These are phyloP conservation scores for Polyploca ridens DNA, from an alignment of 2,888 invertebrate species.

Conservation along the genomic window DNA sequence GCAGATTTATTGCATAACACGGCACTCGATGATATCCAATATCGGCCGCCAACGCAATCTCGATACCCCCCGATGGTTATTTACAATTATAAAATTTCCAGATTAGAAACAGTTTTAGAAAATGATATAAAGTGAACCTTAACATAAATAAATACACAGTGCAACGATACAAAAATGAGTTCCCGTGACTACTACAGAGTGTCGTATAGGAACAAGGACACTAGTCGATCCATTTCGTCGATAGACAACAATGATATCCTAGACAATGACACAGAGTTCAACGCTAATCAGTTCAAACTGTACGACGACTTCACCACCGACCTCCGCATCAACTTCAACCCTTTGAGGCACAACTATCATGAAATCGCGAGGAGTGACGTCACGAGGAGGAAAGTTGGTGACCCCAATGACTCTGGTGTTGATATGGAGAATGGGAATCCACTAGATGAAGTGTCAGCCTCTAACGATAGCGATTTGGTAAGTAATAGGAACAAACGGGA, in stretches of 20 bases:
- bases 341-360: constrained; percentile 64
- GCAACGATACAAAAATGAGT: constrained; percentile 59
- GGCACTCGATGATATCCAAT: constrained; percentile 63
- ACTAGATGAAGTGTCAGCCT: constrained; percentile 59
- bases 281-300: constrained; percentile 79
- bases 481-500: constrained; percentile 46
- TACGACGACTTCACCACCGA: constrained; percentile 80
- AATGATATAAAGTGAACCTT: constrained; percentile 20
- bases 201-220: constrained; percentile 60
- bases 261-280: constrained; percentile 79
- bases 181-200: constrained; percentile 75
- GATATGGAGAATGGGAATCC: constrained; percentile 80
- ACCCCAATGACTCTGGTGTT: constrained; percentile 77
- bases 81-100: constrained; percentile 24
- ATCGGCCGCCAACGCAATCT: constrained; percentile 50
- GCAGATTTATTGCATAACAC: constrained; percentile 17
- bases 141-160: constrained; percentile 34
- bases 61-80: constrained; percentile 26
- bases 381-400: constrained; percentile 52
- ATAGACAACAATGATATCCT: constrained; percentile 61
- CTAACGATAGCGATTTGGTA: constrained; percentile 78
- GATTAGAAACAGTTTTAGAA: constrained; percentile 36
- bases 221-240: constrained; percentile 48
- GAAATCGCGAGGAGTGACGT: constrained; percentile 48
- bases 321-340: constrained; percentile 70